A percentile compares a stretch with the other conserved stretches of the same genome.
Conservation (phyloP, 1,140 invertebrate genomes). For the Neocloeon triangulifer region DNA sequence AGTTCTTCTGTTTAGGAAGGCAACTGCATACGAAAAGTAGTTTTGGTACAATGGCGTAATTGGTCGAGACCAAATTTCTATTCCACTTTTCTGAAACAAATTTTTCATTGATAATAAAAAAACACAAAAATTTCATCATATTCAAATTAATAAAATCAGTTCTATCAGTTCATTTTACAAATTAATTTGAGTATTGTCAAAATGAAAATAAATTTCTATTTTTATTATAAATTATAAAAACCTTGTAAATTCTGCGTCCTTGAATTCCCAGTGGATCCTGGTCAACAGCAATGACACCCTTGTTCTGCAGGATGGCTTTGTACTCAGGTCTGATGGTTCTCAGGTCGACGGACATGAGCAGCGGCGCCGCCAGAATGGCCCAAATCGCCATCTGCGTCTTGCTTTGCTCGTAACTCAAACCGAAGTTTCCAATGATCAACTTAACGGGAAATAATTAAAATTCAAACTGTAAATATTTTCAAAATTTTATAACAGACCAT, state of each 20-base stretch:
- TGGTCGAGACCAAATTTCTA: slow-evolving; percentile 79
- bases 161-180: neutral
- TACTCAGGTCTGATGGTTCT: slow-evolving; percentile 42
- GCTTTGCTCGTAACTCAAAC: slow-evolving; percentile 59
- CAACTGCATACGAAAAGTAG: slow-evolving; percentile 72
- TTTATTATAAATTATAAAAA: slow-evolving; percentile 4
- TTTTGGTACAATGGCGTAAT: slow-evolving; percentile 54
- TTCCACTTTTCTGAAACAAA: slow-evolving; percentile 53
- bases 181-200: neutral
- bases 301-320: slow-evolving; percentile 55
- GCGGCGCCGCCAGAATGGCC: slow-evolving; percentile 67
- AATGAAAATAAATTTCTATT: neutral
- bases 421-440: slow-evolving; percentile 70
- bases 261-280: slow-evolving; percentile 62
- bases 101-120: slow-evolving; percentile 12
- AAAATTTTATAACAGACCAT: slow-evolving; percentile 31
- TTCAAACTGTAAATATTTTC: neutral
- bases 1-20: slow-evolving; percentile 63
- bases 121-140: neutral
- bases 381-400: slow-evolving; percentile 77
- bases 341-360: slow-evolving; percentile 75
- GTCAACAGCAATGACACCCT: slow-evolving; percentile 52
- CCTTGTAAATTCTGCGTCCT: slow-evolving; percentile 24
- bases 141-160: neutral
- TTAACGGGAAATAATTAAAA: slow-evolving; percentile 18